Percentiles rank a stretch among this genome's conserved stretches.
Evolutionary conservation across 2,888 invertebrate genomes (phyloP).

Genomic region (Aproaerema taeniolella): DNA sequence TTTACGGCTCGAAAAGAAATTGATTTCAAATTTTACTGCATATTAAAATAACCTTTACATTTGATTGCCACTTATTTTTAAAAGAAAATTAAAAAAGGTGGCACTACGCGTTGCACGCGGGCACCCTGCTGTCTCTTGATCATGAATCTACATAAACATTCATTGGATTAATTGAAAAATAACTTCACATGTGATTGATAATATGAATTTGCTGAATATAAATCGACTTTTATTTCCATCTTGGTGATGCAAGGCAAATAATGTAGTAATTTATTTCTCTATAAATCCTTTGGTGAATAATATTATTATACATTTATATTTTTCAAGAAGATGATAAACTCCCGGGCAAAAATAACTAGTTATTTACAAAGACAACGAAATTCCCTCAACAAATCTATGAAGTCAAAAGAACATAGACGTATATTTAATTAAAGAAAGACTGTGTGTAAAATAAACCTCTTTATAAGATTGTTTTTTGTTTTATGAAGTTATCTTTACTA

Average conservation of each 20-base stretch:
- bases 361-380: too few relatives aligned
- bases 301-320: too few relatives aligned
- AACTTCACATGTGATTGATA: conserved; percentile 18
- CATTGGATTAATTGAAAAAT: conserved; percentile 57
- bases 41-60: conserved; percentile 71
- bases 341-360: too few relatives aligned
- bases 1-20: conserved; percentile 64
- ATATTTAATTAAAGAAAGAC: too few relatives aligned
- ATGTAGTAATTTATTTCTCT: conserved; percentile 28
- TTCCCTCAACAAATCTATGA: too few relatives aligned
- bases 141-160: conserved; percentile 58
- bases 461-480: too few relatives aligned
- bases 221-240: conserved; percentile 31
- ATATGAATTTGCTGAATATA: conserved; percentile 33
- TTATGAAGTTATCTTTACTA: too few relatives aligned
- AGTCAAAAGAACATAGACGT: too few relatives aligned
- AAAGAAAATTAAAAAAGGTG: conserved; percentile 35
- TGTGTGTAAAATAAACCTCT: too few relatives aligned
- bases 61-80: conserved; percentile 55
- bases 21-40: conserved; percentile 72
- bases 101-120: conserved; percentile 22
- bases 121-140: conserved; percentile 49
- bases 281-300: conserved; percentile 1
- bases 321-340: too few relatives aligned
- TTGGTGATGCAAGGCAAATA: conserved; percentile 25